Evolutionary conservation across 1,140 invertebrate species (phyloP).

Genomic region (Lordiphosa mommai): DNA sequence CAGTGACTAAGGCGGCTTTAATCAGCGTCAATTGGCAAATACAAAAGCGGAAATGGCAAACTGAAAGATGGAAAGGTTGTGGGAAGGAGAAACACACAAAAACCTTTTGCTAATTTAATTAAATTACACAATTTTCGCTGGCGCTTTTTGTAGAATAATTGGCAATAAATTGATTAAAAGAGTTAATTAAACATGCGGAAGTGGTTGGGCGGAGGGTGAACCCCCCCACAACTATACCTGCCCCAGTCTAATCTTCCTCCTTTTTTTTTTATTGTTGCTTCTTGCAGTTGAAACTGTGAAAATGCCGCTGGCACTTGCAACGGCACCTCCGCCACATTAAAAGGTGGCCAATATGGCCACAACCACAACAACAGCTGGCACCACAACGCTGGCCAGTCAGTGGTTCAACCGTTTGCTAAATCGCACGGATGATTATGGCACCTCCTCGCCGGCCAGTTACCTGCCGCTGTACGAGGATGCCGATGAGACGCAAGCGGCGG

Average conservation of each 20-base stretch:
- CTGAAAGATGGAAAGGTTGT: background rate
- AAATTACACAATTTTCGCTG: conserved; percentile 72
- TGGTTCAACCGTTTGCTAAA: conserved; percentile 33
- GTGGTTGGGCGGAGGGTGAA: background rate
- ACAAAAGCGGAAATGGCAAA: conserved; percentile 70
- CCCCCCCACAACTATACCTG: too few species aligned
- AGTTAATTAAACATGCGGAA: conserved; percentile 65
- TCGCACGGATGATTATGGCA: conserved; percentile 9
- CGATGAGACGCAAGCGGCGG: conserved; percentile 30
- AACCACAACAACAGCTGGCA: conserved; percentile 10
- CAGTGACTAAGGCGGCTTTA: conserved; percentile 64
- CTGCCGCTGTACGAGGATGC: conserved; percentile 55
- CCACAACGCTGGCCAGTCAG: conserved; percentile 20
- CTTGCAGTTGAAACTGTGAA: conserved; percentile 24
- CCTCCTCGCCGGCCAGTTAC: conserved; percentile 44
- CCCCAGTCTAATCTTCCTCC: background rate
- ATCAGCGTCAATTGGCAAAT: conserved; percentile 71
- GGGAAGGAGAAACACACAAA: conserved; percentile 53
- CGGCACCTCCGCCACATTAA: conserved; percentile 37
- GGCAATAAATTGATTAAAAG: conserved; percentile 76
- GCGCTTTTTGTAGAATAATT: conserved; percentile 72
- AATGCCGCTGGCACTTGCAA: conserved; percentile 46
- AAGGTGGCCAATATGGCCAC: conserved; percentile 8
- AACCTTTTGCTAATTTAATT: conserved; percentile 76
- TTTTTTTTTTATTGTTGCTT: background rate